Percentiles rank a stretch among this genome's conserved stretches.
Conservation (phyloP, 1,140 invertebrate species). For the Macrobrachium nipponense region DNA sequence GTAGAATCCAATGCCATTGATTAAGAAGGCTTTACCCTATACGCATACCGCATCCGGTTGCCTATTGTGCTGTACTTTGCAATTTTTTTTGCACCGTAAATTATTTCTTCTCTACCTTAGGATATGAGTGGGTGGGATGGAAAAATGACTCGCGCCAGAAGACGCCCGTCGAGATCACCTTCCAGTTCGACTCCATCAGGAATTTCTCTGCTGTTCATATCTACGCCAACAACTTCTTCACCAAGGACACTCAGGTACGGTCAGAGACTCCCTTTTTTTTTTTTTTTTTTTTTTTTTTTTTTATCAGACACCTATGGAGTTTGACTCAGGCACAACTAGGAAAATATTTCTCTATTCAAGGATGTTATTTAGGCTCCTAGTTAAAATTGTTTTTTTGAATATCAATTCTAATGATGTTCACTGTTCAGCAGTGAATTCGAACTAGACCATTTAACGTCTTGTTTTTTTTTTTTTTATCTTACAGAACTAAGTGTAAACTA, state of each 20-base stretch:
- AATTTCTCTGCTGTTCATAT: constrained; percentile 82
- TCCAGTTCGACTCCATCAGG: constrained; percentile 80
- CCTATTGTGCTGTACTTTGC: no score
- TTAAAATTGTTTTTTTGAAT: no score
- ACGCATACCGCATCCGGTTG: no score
- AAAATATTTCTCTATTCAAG: no score
- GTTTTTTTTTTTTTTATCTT: not conserved
- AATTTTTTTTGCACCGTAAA: no score
- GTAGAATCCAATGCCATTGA: no score
- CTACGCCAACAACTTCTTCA: constrained; percentile 84
- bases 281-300: no score
- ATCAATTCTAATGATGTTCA: not conserved
- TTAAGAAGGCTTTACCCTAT: no score
- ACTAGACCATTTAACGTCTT: not conserved
- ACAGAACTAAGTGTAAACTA: not conserved
- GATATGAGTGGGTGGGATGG: constrained; percentile 89
- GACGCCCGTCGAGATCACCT: constrained; percentile 76
- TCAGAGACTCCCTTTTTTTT: no score
- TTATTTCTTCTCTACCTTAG: constrained; percentile 72
- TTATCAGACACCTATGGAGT: no score
- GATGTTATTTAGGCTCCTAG: no score
- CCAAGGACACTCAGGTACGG: constrained; percentile 80
- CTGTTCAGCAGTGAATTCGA: not conserved
- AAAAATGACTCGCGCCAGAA: constrained; percentile 75
- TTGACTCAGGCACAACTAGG: no score